These are phyloP conservation scores for Cephonodes hylas DNA, from an alignment of 2,888 invertebrate genomes.

Conservation along the genomic window DNA sequence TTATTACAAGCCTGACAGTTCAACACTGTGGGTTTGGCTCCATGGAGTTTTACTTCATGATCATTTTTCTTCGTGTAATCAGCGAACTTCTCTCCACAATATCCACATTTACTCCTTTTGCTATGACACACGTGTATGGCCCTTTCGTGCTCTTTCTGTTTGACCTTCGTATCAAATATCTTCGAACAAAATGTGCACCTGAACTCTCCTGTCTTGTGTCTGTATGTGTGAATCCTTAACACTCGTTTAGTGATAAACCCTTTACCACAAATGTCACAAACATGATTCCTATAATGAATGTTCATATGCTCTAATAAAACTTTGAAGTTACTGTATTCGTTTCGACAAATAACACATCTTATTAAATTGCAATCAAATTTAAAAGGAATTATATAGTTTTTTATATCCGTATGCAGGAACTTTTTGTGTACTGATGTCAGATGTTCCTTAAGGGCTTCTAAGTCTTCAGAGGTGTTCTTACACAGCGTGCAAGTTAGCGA, in stretches of 20 bases:
- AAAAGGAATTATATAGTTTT: constrained; percentile 49
- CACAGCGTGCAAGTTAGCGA: constrained; percentile 45
- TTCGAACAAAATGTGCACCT: constrained; percentile 44
- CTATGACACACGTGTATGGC: constrained; percentile 42
- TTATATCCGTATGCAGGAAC: constrained; percentile 34
- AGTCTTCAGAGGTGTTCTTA: constrained; percentile 21
- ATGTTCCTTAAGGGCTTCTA: constrained; percentile 41
- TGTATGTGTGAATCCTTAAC: constrained; percentile 45
- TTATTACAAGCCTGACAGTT: constrained; percentile 72
- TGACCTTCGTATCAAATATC: constrained; percentile 44
- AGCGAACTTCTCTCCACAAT: constrained; percentile 57
- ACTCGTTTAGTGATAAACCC: constrained; percentile 59
- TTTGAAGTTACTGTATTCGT: constrained; percentile 47
- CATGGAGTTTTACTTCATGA: constrained; percentile 59
- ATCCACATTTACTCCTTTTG: constrained; percentile 50
- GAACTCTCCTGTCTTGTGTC: constrained; percentile 54
- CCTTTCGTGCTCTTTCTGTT: constrained; percentile 45
- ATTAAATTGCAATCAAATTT: constrained; percentile 35
- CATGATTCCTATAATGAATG: constrained; percentile 60
- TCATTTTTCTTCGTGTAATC: constrained; percentile 63
- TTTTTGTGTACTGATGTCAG: constrained; percentile 36
- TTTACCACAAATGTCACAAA: constrained; percentile 74
- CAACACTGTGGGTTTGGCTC: constrained; percentile 57
- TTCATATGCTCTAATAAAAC: constrained; percentile 57
- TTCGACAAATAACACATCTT: constrained; percentile 38